Base-by-base conservation (phyloP, 2,797 vertebrate species). In the Girardinus metallicus region DNA sequence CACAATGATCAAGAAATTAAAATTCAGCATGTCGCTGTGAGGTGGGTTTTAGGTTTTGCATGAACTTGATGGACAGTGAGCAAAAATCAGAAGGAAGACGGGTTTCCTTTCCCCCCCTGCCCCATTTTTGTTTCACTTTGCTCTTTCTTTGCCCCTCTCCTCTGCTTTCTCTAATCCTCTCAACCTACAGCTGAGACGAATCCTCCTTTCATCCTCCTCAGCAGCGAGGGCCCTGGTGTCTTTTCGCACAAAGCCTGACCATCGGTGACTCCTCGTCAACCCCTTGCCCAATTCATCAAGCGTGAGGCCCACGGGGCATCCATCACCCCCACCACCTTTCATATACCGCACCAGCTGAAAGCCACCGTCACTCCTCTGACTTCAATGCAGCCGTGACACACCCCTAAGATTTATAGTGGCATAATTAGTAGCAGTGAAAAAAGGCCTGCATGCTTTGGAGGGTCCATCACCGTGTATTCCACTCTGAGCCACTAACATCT, bases 211-310 rank as follows among this genome's bases (percentile, higher is more conserved):
- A 94, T 93, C 90, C 89, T 85, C 76, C 76, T 77, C 81, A 74
- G 85, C 91, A 89, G 87, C 39, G 76, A 91, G 92, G 90, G 88
- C 85, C 93, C 91, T 89, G 90, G 86, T 91, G 91, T 94, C 91
- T 90, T 82, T 76, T 87, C 82, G 36, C 90, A 94, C 93, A 95
- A 94, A 94, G 93, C 91, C 91, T 89, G 92, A 91, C 93, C 91
- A 92, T 94, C 91, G 81, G 90, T 93, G 94, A 95, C 94, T 95
- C 90, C 89, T 94, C 91, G 78, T 94, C 94, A 94, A 94, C 94
- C 94, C 91, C 94, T 87, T 80, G 82, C 85, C 91, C 93, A 91
- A 94, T 95, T 93, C 92, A 95, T 94, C 93, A 94, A 91, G 90
- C 81, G 2, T 53, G 94, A 93, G 94, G 93, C 94, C 93, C 94